Conservation (phyloP, 2,113 vertebrate genomes). For the Oncorhynchus tshawytscha region DNA sequence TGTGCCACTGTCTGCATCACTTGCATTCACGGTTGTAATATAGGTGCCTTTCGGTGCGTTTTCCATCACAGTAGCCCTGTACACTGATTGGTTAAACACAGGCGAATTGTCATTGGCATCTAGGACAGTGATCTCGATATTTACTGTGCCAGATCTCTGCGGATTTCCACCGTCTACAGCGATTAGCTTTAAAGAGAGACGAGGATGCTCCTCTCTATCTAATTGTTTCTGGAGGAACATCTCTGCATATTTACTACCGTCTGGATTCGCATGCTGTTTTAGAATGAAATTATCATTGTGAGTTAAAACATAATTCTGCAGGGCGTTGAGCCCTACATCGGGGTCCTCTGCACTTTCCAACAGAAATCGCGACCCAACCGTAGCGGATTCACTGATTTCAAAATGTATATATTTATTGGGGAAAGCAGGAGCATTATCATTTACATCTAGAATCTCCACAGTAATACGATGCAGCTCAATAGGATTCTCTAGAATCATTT, state of each 20-base stretch:
- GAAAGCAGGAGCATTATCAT: background rate
- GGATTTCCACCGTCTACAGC: slow-evolving; percentile 10
- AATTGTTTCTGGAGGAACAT: background rate
- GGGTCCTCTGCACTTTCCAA: background rate
- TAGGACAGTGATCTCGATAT: slow-evolving; percentile 8
- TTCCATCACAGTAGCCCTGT: background rate
- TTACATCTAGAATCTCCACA: background rate
- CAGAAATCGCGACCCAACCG: background rate
- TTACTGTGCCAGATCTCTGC: slow-evolving; percentile 6
- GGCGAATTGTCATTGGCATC: background rate
- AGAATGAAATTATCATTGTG: background rate
- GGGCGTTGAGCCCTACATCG: background rate
- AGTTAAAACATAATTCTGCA: background rate
- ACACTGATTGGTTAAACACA: slow-evolving; percentile 4
- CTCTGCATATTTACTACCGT: background rate
- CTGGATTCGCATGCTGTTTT: background rate
- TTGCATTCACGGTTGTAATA: background rate
- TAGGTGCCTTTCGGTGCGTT: background rate
- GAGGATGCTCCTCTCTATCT: background rate
- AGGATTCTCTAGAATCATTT: background rate
- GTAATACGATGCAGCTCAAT: slow-evolving; percentile 1
- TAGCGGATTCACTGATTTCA: slow-evolving; percentile 2
- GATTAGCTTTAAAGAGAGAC: background rate
- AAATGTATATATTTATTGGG: background rate
- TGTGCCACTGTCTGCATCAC: background rate